Evolutionary conservation across 1,140 invertebrate species (phyloP), one percentile per base, ranked within the genome.

Genomic region (Bradysia coprophila): DNA sequence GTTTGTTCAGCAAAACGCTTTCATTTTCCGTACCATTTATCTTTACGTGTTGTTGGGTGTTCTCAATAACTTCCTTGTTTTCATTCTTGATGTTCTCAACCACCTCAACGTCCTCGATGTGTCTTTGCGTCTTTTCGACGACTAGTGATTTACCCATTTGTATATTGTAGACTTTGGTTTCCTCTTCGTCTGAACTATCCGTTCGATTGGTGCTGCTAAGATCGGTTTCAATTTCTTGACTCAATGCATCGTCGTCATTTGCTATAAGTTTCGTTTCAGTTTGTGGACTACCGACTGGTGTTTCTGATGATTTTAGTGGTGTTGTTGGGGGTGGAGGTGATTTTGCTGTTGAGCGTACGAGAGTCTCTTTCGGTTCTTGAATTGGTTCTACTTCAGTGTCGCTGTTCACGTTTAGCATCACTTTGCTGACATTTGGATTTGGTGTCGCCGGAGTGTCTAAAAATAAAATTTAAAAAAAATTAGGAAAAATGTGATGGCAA

Each of bases 121-220:
- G 18, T 8, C 8, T 37, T 15, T n/a, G n/a, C 19, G 24, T 15
- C 11, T 9, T 16, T 40, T 54, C 51, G 31, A 51, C 45, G 3
- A 54, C 48, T n/a, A n/a, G n/a, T 3, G 57, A 59, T 48, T 59
- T 48, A 23, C 57, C 51, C 21, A 57, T 48, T 47, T 58, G 59
- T 5, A 60, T 55, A 38, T 59, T 58, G 22, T 60, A 60, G 40
- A 59, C 53, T 22, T 60, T 59, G 40, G 59, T 46, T 45, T 54
- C 53, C 24, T 57, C 57, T 19, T 60, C 57, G 31, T 60, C 55
- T 6, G 24, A 28, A 6, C 6, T 13, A 28, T 28, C 24, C 6
- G 6, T 28, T 28, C 13, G 6, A 13, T 13, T 28, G 24, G 6
- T 28, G 24, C 24, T 28, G n/a, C n/a, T n/a, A n/a, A n/a, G n/a